Conservation (phyloP, 2,797 vertebrate genomes). For the Poecilia velifera region DNA sequence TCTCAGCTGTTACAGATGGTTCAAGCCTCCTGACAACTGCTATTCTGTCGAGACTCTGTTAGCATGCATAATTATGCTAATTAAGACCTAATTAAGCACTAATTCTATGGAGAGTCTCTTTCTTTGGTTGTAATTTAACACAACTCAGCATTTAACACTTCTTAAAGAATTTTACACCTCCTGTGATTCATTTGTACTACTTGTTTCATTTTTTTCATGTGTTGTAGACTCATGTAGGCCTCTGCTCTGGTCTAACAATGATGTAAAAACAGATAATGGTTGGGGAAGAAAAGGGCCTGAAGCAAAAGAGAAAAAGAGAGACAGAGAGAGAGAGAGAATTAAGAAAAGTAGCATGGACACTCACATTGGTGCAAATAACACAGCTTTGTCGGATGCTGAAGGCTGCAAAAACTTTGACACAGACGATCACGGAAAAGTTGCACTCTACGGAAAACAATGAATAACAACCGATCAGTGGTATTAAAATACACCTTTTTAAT, state of each 20-base stretch:
- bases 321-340: constrained; percentile 29
- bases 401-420: constrained; percentile 48
- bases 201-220: constrained; percentile 62
- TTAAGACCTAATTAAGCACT: constrained; percentile 99
- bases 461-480: constrained; percentile 33
- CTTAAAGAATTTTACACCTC: constrained; percentile 88
- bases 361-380: constrained; percentile 33
- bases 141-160: constrained; percentile 91
- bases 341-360: constrained; percentile 44
- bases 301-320: constrained; percentile 23
- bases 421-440: constrained; percentile 40
- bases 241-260: constrained; percentile 73
- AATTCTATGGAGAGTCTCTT: constrained; percentile 97
- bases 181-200: constrained; percentile 66
- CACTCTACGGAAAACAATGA: constrained; percentile 22
- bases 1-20: constrained; percentile 98
- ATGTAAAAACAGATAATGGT: constrained; percentile 68
- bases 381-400: constrained; percentile 17
- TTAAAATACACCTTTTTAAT: constrained; percentile 28
- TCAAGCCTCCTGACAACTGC: constrained; percentile 99
- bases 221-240: constrained; percentile 61
- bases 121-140: constrained; percentile 96
- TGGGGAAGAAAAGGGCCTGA: constrained; percentile 56
- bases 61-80: constrained; percentile 99
- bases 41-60: constrained; percentile 99